phyloP scores from a whole-genome alignment of 2,888 invertebrate genomes.

The Xestia rhomboidea region DNA sequence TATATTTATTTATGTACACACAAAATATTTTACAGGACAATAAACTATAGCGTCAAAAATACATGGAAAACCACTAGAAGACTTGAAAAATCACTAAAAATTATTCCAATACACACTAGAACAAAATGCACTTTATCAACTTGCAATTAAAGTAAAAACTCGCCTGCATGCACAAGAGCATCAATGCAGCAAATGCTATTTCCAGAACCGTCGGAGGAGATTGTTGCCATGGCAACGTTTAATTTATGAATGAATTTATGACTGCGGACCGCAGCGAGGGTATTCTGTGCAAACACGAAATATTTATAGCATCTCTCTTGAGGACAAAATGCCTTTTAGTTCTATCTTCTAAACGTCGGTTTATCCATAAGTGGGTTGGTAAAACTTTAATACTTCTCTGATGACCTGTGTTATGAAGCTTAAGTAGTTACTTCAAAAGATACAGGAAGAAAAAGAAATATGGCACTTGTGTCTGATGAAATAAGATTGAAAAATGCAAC shows the following conservation, averaged over 20 bases:
- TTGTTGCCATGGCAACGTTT: slow-evolving; percentile 61
- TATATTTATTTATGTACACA: too few species aligned
- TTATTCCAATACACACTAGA: neutral
- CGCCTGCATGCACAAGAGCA: slow-evolving; percentile 5
- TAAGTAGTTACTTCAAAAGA: slow-evolving; percentile 10
- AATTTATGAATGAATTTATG: slow-evolving; percentile 66
- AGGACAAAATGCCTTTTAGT: slow-evolving; percentile 48
- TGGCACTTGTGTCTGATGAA: neutral
- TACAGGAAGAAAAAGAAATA: neutral
- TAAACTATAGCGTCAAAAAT: slow-evolving; percentile 11
- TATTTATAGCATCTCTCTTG: slow-evolving; percentile 55
- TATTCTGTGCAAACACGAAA: slow-evolving; percentile 45
- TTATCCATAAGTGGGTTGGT: slow-evolving; percentile 22
- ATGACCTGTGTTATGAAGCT: neutral
- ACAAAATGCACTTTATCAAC: neutral
- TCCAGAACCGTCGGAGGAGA: slow-evolving; percentile 39
- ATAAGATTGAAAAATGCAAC: neutral
- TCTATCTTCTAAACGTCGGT: slow-evolving; percentile 23
- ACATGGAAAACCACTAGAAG: slow-evolving; percentile 32
- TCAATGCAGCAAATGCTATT: slow-evolving; percentile 43
- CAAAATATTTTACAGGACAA: too few species aligned
- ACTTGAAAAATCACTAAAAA: slow-evolving; percentile 9
- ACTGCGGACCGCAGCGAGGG: slow-evolving; percentile 37
- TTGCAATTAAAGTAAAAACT: slow-evolving; percentile 7
- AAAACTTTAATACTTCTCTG: slow-evolving; percentile 20